Evolutionary conservation across 2,113 vertebrate genomes (phyloP).

Genomic region (Falcunculus frontatus): DNA sequence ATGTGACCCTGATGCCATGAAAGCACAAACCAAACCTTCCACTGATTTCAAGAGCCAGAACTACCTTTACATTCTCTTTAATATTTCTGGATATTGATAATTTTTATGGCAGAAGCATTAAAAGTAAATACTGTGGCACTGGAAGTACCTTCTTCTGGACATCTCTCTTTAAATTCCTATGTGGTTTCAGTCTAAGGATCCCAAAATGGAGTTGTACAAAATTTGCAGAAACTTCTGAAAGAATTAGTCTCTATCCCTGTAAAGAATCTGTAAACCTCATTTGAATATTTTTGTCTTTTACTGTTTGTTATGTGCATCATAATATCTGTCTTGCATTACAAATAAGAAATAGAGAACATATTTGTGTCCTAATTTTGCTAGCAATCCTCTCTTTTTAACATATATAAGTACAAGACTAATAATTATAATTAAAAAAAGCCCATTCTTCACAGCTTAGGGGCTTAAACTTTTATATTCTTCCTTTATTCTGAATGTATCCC

Average conservation of each 20-base stretch:
- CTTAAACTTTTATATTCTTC: conserved; percentile 50
- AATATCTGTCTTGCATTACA: conserved; percentile 34
- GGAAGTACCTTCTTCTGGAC: not conserved
- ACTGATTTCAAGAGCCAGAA: not conserved
- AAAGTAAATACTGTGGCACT: not conserved
- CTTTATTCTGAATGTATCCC: conserved; percentile 46
- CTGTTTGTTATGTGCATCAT: not conserved
- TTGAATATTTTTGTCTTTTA: not conserved
- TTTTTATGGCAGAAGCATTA: not conserved
- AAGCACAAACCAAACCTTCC: not conserved
- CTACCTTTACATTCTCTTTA: not conserved
- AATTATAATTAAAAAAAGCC: not conserved
- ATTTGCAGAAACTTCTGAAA: not conserved
- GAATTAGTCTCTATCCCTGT: not conserved
- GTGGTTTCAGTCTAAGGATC: not conserved
- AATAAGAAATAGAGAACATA: conserved; percentile 18
- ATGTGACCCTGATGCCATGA: not conserved
- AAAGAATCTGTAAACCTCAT: not conserved
- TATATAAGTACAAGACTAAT: conserved; percentile 23
- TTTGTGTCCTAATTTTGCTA: conserved; percentile 34
- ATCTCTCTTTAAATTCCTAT: not conserved
- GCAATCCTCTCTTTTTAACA: conserved; percentile 28
- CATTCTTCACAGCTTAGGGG: conserved; percentile 27
- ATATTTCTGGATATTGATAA: not conserved
- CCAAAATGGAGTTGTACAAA: not conserved